Conservation (phyloP, 2,888 invertebrate species). For the Oscheius sp. region DNA sequence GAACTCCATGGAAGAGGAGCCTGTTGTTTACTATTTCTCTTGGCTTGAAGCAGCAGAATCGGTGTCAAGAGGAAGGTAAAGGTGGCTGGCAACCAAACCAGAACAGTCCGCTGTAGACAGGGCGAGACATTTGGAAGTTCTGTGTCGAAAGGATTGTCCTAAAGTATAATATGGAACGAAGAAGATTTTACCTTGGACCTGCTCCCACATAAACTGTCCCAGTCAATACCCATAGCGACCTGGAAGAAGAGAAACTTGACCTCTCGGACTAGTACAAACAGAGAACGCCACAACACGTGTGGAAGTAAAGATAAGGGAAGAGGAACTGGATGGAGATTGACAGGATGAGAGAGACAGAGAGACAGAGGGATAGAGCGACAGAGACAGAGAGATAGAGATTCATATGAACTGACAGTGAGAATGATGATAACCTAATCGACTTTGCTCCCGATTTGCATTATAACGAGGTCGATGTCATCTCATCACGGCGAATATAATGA, state of each 20-base stretch:
- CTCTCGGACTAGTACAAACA: too few species aligned
- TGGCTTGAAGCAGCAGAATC: conserved; percentile 46
- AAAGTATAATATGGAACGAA: neutral
- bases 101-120: conserved; percentile 66
- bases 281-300: too few species aligned
- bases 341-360: neutral
- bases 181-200: neutral
- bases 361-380: neutral
- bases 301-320: too few species aligned
- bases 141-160: conserved; percentile 39
- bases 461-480: too few species aligned
- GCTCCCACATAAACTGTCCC: neutral
- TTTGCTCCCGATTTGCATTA: too few species aligned
- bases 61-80: conserved; percentile 55
- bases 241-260: too few species aligned
- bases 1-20: conserved; percentile 44
- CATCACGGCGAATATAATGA: too few species aligned
- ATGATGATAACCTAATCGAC: too few species aligned
- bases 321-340: too few species aligned
- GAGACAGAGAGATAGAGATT: neutral
- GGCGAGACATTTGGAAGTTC: conserved; percentile 61
- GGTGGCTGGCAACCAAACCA: conserved; percentile 65
- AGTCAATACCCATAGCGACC: neutral
- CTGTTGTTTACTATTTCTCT: conserved; percentile 37
- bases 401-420: too few species aligned